Evolutionary conservation across 2,113 vertebrate species (phyloP).

Genomic region (Eulacestoma nigropectus): DNA sequence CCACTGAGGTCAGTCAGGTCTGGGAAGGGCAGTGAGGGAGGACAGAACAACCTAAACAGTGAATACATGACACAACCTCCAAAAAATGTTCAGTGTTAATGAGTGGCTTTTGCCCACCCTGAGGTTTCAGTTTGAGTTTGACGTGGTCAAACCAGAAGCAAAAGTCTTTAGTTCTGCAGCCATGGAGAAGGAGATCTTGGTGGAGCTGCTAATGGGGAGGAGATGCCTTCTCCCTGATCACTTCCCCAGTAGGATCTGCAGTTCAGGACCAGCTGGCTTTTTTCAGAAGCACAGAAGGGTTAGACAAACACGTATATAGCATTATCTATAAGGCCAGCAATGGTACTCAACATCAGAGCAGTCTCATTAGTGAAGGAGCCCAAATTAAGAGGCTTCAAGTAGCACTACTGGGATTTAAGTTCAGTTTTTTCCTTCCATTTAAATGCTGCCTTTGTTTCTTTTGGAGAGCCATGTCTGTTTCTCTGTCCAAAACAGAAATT

Average conservation of each 20-base stretch:
- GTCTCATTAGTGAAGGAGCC: not conserved
- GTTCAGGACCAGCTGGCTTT: not conserved
- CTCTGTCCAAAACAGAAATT: not conserved
- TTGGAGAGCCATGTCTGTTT: not conserved
- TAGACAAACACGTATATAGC: rapidly evolving
- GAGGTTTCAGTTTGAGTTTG: not conserved
- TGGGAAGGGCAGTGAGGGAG: not conserved
- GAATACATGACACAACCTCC: not conserved
- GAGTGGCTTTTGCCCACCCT: not conserved
- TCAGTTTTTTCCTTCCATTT: not conserved
- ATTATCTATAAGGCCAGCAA: not conserved
- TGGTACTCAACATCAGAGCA: not conserved
- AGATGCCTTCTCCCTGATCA: not conserved
- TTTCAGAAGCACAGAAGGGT: not conserved
- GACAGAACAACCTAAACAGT: not conserved
- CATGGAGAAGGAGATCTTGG: not conserved
- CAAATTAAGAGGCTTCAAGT: not conserved
- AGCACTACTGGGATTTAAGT: not conserved
- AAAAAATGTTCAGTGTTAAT: not conserved
- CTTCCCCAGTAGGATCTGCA: not conserved
- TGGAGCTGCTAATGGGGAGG: not conserved
- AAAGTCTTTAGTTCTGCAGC: not conserved
- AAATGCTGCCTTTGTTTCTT: not conserved
- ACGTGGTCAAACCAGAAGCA: not conserved
- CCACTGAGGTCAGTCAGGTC: not conserved